phyloP scores from a whole-genome alignment of 2,113 vertebrate genomes.

The Pseudonaja textilis region DNA sequence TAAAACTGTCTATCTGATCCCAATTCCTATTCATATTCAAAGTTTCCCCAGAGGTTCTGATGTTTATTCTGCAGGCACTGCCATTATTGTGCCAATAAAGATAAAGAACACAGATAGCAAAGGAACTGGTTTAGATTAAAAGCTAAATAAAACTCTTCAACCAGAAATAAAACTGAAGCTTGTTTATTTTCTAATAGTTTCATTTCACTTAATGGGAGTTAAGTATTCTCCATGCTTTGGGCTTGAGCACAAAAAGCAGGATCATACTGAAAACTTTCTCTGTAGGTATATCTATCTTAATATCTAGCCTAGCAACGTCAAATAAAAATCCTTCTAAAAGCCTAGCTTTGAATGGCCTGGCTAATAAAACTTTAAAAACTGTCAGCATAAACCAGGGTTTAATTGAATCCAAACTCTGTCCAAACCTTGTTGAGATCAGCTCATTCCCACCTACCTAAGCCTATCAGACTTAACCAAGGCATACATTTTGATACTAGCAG shows the following conservation, averaged over 20 bases:
- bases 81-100: not conserved
- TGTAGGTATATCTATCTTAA: not conserved
- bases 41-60: not conserved
- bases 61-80: not conserved
- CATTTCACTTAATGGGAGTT: not conserved
- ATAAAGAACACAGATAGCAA: not conserved
- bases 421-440: not conserved
- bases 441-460: not conserved
- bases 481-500: not conserved
- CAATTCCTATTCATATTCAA: not conserved
- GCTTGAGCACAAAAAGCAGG: slow-evolving; percentile 19
- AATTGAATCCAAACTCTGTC: not conserved
- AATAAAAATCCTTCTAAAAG: not conserved
- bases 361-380: not conserved
- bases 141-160: not conserved
- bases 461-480: not conserved
- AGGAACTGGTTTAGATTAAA: not conserved
- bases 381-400: not conserved
- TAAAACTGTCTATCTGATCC: slow-evolving; percentile 10
- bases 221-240: not conserved
- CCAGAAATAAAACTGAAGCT: not conserved
- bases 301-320: not conserved
- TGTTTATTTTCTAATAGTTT: not conserved
- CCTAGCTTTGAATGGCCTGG: not conserved
- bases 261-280: not conserved